Evolutionary conservation across 2,113 vertebrate genomes (phyloP), one percentile per base, ranked within the genome.

Genomic region (Triplophysa siluroides): DNA sequence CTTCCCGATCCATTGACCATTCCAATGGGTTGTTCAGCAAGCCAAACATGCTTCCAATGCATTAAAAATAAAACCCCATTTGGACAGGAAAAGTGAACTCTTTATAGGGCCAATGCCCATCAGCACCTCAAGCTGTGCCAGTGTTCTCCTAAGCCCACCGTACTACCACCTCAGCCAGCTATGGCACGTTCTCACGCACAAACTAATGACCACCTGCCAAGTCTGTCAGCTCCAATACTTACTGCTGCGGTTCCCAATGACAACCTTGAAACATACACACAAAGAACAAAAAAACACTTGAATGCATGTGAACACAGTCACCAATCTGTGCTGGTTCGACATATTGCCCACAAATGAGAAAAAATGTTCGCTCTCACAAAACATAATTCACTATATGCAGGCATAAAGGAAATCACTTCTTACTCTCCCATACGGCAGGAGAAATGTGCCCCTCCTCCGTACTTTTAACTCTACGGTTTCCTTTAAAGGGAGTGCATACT

Each of bases 201-300:
- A 87, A 88, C 86, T 89, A 90, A 90, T 79, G 84, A 90, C 79
- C 85, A 89, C 83, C 89, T 88, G 86, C 88, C 88, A 88, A 87
- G 60, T 72, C 78, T 85, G 83, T 88, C 86, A 90, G 79, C 81
- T 85, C 74, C 62, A 70, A 81, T 81, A 72, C 86, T 83, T 77
- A 47, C 43, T 75, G 87, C 81, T 84, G 41, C 70, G 84, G 86
- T 82, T 72, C 52, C 26, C 19, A 60, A 61, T 64, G 69, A 62
- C 61, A n/a, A 45, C 56, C 18, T 47, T 19, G 29, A 75, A 76
- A 68, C 52, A 82, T 26, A 52, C 29, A 18, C 38, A 52, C 41
- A 66, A 21, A 23, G 41, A 66, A 58, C 56, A 70, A 12, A 45
- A 24, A 24, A 71, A 43, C 18, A 10, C 29, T 66, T 12, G 21